Evolutionary conservation across 2,888 invertebrate species (phyloP).

Genomic region (Leptinotarsa juncta): DNA sequence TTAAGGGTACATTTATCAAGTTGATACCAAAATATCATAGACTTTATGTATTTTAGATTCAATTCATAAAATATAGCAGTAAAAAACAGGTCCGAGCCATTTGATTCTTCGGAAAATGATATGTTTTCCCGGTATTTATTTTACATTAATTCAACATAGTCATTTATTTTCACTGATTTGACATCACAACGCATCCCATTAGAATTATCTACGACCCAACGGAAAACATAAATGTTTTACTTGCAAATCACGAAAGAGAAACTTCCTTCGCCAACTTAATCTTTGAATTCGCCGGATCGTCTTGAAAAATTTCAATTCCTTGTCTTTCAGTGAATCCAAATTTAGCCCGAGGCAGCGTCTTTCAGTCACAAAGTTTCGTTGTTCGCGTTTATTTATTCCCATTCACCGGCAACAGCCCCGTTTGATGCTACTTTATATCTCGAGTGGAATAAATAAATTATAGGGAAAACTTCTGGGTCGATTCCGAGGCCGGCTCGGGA

Average conservation of each 20-base stretch:
- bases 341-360: neutral
- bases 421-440: slow-evolving; percentile 13
- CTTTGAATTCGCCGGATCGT: neutral
- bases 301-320: neutral
- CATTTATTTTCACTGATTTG: too few relatives aligned
- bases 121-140: too few relatives aligned
- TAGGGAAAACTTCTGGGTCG: slow-evolving; percentile 12
- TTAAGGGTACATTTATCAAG: too few relatives aligned
- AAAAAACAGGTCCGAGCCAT: too few relatives aligned
- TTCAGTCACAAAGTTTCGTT: neutral
- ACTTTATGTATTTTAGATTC: too few relatives aligned
- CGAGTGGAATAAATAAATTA: slow-evolving; percentile 25
- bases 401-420: slow-evolving; percentile 6
- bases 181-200: neutral
- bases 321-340: neutral
- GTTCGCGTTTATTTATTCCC: slow-evolving; percentile 1
- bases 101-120: too few relatives aligned
- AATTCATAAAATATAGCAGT: too few relatives aligned
- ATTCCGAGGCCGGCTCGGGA: neutral
- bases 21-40: too few relatives aligned
- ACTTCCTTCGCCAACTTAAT: neutral
- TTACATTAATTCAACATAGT: too few relatives aligned
- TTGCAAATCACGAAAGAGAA: neutral
- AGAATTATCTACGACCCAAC: neutral
- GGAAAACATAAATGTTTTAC: neutral